Percentiles rank a stretch among this genome's conserved stretches.
These are phyloP conservation scores for Vanessa cardui DNA, from an alignment of 2,888 invertebrate genomes.

Conservation along the genomic window DNA sequence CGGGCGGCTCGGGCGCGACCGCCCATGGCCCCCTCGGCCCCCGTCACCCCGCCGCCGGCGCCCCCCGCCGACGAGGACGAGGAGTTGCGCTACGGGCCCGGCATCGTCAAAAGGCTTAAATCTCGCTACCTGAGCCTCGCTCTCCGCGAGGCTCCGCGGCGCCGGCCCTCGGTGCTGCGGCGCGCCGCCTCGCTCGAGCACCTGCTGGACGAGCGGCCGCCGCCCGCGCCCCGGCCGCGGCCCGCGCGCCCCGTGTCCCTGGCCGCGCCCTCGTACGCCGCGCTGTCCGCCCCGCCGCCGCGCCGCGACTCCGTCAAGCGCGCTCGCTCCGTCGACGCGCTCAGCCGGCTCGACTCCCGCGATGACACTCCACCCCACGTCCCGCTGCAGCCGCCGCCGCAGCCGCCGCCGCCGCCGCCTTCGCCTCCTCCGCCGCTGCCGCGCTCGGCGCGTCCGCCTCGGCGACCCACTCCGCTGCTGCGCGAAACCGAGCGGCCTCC, in stretches of 20 bases:
- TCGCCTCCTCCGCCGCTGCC: slow-evolving; percentile 78
- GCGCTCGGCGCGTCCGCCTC: slow-evolving; percentile 59
- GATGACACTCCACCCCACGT: slow-evolving; percentile 83
- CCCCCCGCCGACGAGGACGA: slow-evolving; percentile 78
- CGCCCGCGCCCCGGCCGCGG: slow-evolving; percentile 57
- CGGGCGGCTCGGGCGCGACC: slow-evolving; percentile 78
- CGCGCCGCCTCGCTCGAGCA: slow-evolving; percentile 94
- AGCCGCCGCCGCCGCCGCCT: slow-evolving; percentile 56
- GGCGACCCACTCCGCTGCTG: slow-evolving; percentile 84
- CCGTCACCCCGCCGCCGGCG: slow-evolving; percentile 58
- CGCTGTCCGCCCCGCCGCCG: slow-evolving; percentile 52
- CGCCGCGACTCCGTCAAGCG: slow-evolving; percentile 88
- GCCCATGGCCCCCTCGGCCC: slow-evolving; percentile 49
- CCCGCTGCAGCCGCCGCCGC: slow-evolving; percentile 86
- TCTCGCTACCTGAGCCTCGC: slow-evolving; percentile 94
- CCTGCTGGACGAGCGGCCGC: slow-evolving; percentile 86
- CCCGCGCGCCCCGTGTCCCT: slow-evolving; percentile 60
- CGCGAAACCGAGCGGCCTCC: slow-evolving; percentile 92
- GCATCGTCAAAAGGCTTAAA: slow-evolving; percentile 93
- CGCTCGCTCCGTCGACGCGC: slow-evolving; percentile 92
- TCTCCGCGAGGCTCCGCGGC: slow-evolving; percentile 87
- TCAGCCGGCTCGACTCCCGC: slow-evolving; percentile 85
- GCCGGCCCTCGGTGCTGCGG: slow-evolving; percentile 87
- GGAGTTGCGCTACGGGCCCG: slow-evolving; percentile 94
- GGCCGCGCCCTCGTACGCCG: slow-evolving; percentile 53